Percentiles rank a stretch among this genome's conserved stretches.
phyloP scores from a whole-genome alignment of 2,888 invertebrate genomes.

The Drosophila neotestacea region DNA sequence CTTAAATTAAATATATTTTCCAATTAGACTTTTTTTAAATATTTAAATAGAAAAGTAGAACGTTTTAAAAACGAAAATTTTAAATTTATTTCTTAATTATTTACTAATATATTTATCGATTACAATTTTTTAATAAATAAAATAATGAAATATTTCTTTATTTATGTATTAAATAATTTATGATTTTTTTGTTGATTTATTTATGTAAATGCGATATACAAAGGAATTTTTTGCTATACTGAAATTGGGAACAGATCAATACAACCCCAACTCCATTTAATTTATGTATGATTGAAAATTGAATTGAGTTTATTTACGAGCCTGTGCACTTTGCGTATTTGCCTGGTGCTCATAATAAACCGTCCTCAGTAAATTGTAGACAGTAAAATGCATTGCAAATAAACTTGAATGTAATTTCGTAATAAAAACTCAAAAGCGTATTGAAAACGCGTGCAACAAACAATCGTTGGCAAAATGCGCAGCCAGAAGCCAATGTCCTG shows the following conservation, averaged over 20 bases:
- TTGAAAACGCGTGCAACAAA: conserved; percentile 52
- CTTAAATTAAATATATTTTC: background rate
- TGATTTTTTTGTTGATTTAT: too few species aligned
- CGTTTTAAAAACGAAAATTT: too few species aligned
- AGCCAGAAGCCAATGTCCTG: conserved; percentile 40
- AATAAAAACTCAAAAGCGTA: conserved; percentile 49
- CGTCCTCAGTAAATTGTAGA: conserved; percentile 4
- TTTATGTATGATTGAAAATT: conserved; percentile 18
- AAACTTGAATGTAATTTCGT: conserved; percentile 45
- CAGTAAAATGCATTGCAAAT: conserved; percentile 44
- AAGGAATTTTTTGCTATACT: too few species aligned
- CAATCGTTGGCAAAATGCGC: conserved; percentile 53
- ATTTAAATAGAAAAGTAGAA: too few species aligned
- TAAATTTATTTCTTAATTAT: too few species aligned
- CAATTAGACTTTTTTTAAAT: too few species aligned
- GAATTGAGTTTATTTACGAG: conserved; percentile 20
- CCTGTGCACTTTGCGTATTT: conserved; percentile 31
- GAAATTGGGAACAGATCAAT: background rate
- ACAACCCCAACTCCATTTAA: background rate
- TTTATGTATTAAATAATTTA: background rate
- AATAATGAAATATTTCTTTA: background rate
- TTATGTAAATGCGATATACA: too few species aligned
- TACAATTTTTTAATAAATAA: background rate
- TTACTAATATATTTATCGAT: too few species aligned
- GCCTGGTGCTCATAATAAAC: conserved; percentile 22